These are phyloP conservation scores for Cheilosia vulpina DNA, from an alignment of 2,888 invertebrate genomes.

Conservation along the genomic window DNA sequence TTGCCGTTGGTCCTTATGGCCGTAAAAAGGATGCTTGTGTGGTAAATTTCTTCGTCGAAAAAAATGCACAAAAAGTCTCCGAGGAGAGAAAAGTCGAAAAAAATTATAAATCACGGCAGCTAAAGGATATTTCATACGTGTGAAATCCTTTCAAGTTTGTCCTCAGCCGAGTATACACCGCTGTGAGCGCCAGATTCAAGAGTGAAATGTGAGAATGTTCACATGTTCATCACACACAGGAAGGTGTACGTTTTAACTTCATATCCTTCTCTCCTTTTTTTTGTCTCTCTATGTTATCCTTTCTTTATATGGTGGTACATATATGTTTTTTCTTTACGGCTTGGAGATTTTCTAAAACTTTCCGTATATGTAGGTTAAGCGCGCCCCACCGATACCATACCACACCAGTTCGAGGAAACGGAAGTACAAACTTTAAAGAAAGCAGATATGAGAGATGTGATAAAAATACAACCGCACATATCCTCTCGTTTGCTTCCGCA, in stretches of 20 bases:
- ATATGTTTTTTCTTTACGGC: conserved; percentile 38
- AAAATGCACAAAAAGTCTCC: neutral
- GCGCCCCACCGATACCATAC: conserved; percentile 50
- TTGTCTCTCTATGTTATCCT: conserved; percentile 38
- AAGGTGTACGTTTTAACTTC: neutral
- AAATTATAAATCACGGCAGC: conserved; percentile 72
- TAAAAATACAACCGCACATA: conserved; percentile 55
- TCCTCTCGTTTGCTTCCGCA: conserved; percentile 4
- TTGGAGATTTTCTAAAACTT: conserved; percentile 62
- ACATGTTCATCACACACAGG: conserved; percentile 64
- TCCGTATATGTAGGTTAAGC: conserved; percentile 66
- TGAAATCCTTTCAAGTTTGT: conserved; percentile 70
- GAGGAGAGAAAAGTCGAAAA: conserved; percentile 29
- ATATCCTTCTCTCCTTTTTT: neutral
- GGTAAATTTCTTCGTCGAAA: conserved; percentile 33
- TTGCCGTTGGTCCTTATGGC: conserved; percentile 35
- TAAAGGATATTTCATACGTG: conserved; percentile 68
- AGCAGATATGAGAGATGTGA: conserved; percentile 53
- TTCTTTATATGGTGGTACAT: conserved; percentile 12
- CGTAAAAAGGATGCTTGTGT: conserved; percentile 19
- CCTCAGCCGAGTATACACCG: conserved; percentile 11
- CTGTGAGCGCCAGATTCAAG: conserved; percentile 7
- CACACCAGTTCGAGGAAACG: conserved; percentile 3
- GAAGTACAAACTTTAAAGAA: conserved; percentile 69
- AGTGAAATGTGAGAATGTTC: conserved; percentile 74